Base-by-base conservation (phyloP, 1,140 invertebrate genomes). In the Venustaconcha ellipsiformis region DNA sequence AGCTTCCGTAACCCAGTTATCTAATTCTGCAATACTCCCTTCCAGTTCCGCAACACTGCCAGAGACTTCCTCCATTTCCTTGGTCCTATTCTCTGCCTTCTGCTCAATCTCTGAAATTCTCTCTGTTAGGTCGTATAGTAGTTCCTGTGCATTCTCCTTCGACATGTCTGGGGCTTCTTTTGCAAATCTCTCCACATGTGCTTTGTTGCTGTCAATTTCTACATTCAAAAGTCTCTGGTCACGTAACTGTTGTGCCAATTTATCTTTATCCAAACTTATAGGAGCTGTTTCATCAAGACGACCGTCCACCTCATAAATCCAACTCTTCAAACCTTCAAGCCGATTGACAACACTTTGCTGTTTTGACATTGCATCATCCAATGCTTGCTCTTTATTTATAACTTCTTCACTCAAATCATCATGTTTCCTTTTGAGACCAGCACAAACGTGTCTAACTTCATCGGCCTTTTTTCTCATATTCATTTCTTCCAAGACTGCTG, bases 301-400 rank as follows among this genome's bases (percentile, higher is more conserved):
- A 78, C 92, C 94, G 87, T 98, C 97, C 6, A 94, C 94, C 77
- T 94, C 93, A 74, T 94, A 94, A 18, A 98, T 90, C 96, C 96
- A 97, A 59, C 92, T 90, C 8, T 94, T 93, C 15, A 98, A 92
- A 71, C 94, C 93, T 83, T 97, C 96, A 1, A 97, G 90, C 6
- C 96, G 95, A 87, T 97, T 96, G 88, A 97, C 95, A 11, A 97
- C 94, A 18, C 96, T 96, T 90, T 98, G 96, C 77, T 95, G 96
- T 88, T 97, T 95, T 11, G 97, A 93, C 37, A 98, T 80, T 13
- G 96, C 96, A 0, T 94, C 94, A 78, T 98, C 96, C 64, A 99
- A 89, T 62, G 94, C 93, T 79, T 95, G 93, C 83, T 96, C 96
- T n/a, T 95, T 94, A 11, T 95, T 93, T 15, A 93, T 93, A 2